Evolutionary conservation across 2,113 vertebrate species (phyloP).

Genomic region (Petaurus breviceps): DNA sequence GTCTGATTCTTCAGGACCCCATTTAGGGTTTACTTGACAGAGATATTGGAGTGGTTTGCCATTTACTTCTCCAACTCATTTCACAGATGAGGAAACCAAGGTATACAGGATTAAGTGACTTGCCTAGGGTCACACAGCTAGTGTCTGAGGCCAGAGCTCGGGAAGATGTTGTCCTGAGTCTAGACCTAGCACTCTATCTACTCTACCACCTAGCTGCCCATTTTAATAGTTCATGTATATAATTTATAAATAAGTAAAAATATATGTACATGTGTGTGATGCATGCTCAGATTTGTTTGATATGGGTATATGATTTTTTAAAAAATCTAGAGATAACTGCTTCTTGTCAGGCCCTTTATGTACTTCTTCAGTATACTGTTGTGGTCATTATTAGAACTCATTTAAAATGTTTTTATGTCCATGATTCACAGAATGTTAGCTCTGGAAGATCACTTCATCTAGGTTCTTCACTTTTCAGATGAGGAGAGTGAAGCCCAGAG

Average conservation of each 20-base stretch:
- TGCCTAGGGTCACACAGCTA: no score
- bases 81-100: background rate
- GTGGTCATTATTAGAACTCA: background rate
- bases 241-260: background rate
- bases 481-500: background rate
- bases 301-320: background rate
- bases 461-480: background rate
- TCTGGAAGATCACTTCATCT: background rate
- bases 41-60: background rate
- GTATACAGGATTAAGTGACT: background rate
- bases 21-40: background rate
- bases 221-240: background rate
- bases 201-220: background rate
- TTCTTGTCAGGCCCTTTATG: background rate
- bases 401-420: background rate
- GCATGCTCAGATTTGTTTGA: background rate
- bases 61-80: background rate
- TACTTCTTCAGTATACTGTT: background rate
- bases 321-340: background rate
- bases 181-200: no score
- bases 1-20: background rate
- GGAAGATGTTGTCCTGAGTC: no score
- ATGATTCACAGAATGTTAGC: background rate
- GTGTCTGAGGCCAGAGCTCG: no score
- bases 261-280: background rate